Percentiles rank a stretch among this genome's conserved stretches.
Conservation (phyloP, 2,888 invertebrate genomes). For the Drosophila mulleri region DNA sequence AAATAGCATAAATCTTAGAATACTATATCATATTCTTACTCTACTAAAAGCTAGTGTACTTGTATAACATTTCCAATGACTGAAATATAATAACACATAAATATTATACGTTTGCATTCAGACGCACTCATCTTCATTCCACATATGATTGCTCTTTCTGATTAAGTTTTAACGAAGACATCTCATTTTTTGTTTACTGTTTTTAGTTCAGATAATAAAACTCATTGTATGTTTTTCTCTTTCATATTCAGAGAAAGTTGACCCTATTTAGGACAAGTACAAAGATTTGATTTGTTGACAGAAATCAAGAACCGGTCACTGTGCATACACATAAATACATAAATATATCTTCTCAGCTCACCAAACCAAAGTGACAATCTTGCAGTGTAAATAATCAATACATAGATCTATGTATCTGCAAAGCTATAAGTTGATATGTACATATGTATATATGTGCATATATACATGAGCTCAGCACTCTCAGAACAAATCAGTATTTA, state of each 20-base stretch:
- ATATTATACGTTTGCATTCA: not conserved
- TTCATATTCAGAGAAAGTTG: conserved; percentile 38
- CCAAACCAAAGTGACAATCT: too few species aligned
- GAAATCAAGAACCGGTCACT: conserved; percentile 37
- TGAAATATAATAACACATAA: not conserved
- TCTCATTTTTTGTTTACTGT: not conserved
- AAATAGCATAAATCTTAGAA: not conserved
- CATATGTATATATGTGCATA: too few species aligned
- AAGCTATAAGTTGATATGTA: not conserved
- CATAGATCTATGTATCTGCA: not conserved
- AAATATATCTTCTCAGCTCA: too few species aligned
- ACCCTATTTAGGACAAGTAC: conserved; percentile 14
- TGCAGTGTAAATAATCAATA: conserved; percentile 7
- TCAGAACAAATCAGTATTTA: not conserved
- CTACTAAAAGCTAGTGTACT: not conserved
- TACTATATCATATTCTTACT: not conserved
- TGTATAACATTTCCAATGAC: not conserved
- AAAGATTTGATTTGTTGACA: conserved; percentile 30
- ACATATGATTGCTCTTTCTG: not conserved
- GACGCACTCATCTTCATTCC: not conserved
- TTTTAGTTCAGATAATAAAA: conserved; percentile 9
- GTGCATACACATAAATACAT: not conserved
- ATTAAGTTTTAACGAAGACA: not conserved
- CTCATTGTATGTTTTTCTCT: conserved; percentile 1
- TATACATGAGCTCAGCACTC: not conserved